These are phyloP conservation scores for Sarcophaga subvicina DNA, from an alignment of 2,888 invertebrate genomes.

Conservation along the genomic window DNA sequence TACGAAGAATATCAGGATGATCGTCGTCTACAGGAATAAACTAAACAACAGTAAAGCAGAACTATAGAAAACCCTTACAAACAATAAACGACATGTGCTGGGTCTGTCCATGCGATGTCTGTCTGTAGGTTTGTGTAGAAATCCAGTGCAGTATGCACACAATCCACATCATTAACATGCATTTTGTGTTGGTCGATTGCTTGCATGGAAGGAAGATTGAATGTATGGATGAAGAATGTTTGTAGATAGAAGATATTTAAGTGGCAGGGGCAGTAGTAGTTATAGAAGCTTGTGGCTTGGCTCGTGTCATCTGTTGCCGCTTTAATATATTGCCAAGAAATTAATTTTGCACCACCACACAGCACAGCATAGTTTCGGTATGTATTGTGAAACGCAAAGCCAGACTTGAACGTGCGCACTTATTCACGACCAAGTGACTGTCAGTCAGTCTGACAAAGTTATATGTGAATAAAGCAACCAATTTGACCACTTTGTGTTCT, in stretches of 20 bases:
- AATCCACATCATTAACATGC: constrained; percentile 57
- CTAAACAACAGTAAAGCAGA: not conserved
- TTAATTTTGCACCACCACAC: constrained; percentile 66
- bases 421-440: constrained; percentile 20
- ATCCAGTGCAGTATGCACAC: constrained; percentile 43
- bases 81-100: constrained; percentile 59
- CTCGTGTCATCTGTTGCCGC: constrained; percentile 70
- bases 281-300: constrained; percentile 64
- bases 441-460: constrained; percentile 13
- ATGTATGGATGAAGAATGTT: not conserved
- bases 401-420: constrained; percentile 15
- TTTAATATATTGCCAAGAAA: constrained; percentile 68
- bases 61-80: constrained; percentile 16
- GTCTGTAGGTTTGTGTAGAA: constrained; percentile 22
- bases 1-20: not conserved
- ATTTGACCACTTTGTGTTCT: constrained; percentile 7
- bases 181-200: constrained; percentile 52
- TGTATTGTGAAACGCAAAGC: constrained; percentile 4
- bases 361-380: not conserved
- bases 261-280: constrained; percentile 18
- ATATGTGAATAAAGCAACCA: not conserved
- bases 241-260: constrained; percentile 16
- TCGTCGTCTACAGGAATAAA: constrained; percentile 12
- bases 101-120: not conserved
- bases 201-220: constrained; percentile 32